Percentiles rank a stretch among this genome's conserved stretches.
Conservation (phyloP, 1,140 invertebrate genomes). For the Hypothenemus hampei region DNA sequence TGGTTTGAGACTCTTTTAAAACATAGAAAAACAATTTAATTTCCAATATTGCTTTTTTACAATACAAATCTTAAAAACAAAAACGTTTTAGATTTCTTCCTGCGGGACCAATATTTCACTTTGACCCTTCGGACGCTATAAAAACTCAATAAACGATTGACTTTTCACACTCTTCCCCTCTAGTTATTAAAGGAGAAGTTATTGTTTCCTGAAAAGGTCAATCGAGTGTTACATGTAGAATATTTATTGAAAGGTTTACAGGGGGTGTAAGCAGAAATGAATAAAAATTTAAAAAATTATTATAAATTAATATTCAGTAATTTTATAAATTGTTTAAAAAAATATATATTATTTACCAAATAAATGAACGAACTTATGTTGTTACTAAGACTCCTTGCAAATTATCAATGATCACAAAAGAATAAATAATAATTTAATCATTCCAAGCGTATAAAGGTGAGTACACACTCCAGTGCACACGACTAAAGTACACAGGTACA, state of each 20-base stretch:
- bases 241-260: not conserved
- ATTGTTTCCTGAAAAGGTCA: constrained; percentile 19
- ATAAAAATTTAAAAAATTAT: not conserved
- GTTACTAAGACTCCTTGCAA: not conserved
- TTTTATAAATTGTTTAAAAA: not conserved
- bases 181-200: constrained; percentile 15
- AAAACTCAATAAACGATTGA: constrained; percentile 22
- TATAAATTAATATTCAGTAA: not conserved
- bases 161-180: constrained; percentile 14
- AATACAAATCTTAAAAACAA: constrained; percentile 2
- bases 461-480: no score
- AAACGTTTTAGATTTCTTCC: constrained; percentile 13
- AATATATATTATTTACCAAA: not conserved
- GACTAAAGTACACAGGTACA: no score
- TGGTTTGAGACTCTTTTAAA: not conserved
- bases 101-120: constrained; percentile 13
- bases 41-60: not conserved
- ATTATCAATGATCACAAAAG: no score
- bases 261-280: not conserved
- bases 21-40: not conserved
- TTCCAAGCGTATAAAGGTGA: no score
- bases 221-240: not conserved
- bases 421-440: no score
- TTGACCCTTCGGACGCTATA: constrained; percentile 11
- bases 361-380: not conserved